phyloP scores from a whole-genome alignment of 92 coral and sea anemone species.

The Epizoanthus rinbou region DNA sequence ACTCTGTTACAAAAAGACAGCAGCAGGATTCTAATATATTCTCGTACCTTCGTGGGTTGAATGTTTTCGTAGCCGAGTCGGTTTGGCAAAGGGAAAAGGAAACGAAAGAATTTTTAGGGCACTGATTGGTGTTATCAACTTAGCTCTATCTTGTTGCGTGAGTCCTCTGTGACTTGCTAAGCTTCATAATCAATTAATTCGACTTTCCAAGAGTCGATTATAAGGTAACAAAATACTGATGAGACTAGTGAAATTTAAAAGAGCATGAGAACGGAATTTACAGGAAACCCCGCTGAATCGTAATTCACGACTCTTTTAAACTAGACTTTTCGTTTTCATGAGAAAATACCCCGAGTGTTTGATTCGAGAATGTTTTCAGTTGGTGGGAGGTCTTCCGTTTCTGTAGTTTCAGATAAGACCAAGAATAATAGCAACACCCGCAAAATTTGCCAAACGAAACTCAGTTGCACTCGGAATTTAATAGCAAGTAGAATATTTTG shows the following conservation, averaged over 20 bases:
- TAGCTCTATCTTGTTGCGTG: background rate
- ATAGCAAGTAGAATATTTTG: background rate
- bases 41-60: background rate
- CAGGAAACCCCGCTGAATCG: slow-evolving; percentile 32
- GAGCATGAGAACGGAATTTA: slow-evolving; percentile 9
- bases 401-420: slow-evolving; percentile 54
- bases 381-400: slow-evolving; percentile 57
- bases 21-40: slow-evolving; percentile 33
- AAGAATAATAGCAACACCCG: slow-evolving; percentile 40
- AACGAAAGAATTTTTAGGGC: background rate
- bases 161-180: background rate
- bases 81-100: background rate
- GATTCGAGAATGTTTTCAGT: slow-evolving; percentile 36
- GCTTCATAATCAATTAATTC: background rate
- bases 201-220: background rate
- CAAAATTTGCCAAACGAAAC: slow-evolving; percentile 40
- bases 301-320: background rate
- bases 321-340: slow-evolving; percentile 31
- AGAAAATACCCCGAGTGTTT: slow-evolving; percentile 16
- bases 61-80: slow-evolving; percentile 12
- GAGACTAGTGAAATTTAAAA: slow-evolving; percentile 6
- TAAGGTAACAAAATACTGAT: background rate
- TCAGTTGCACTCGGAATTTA: slow-evolving; percentile 29
- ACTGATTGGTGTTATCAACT: background rate
- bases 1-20: slow-evolving; percentile 24